Evolutionary conservation across 2,888 invertebrate genomes (phyloP), one percentile per base, ranked within the genome.

Genomic region (Noctua pronuba): DNA sequence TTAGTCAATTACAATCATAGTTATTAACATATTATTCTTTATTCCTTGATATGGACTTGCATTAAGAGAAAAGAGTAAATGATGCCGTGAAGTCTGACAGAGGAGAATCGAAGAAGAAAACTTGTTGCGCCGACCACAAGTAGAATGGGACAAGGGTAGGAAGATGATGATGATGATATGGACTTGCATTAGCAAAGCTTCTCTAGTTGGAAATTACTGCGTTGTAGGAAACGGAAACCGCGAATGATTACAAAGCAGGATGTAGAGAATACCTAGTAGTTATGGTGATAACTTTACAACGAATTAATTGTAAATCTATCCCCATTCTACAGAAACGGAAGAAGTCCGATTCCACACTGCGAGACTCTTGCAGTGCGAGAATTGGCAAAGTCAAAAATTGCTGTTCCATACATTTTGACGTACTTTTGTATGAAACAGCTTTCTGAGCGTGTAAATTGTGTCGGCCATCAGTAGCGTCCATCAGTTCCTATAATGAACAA

Each of bases 181-280:
- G 10, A n/a, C 6, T 58, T 58, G 58, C 55, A 16, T 58, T 58
- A 16, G 28, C 16, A 58, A 28, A 58, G 8, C 18, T 44, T 41
- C 38, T 38, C 38, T 41, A 41, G 38, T 11, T 31, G 64, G 8
- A 16, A 73, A 58, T 1, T 44, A 41, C 24, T 6, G 21, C 21
- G 31, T 52, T 44, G 4, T 46, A 31, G 24, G 16, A 44, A 60
- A 75, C 21, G 44, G 38, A 62, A 55, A 60, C 66, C 52, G 38
- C 80, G 21, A 60, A 7, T 24, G 75, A 75, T 80, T 69, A 80
- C 8, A 80, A 65, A 31, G 28, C 52, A 60, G 69, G 58, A 80
- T 66, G 24, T 69, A 8, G 49, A 52, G 6, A n/a, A 49, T 80
- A 66, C 21, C 1, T 60, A 64, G 16, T 38, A 62, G n/a, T n/a